Evolutionary conservation across 2,888 invertebrate species (phyloP), one percentile per base, ranked within the genome.

Genomic region (Biston stratarius): DNA sequence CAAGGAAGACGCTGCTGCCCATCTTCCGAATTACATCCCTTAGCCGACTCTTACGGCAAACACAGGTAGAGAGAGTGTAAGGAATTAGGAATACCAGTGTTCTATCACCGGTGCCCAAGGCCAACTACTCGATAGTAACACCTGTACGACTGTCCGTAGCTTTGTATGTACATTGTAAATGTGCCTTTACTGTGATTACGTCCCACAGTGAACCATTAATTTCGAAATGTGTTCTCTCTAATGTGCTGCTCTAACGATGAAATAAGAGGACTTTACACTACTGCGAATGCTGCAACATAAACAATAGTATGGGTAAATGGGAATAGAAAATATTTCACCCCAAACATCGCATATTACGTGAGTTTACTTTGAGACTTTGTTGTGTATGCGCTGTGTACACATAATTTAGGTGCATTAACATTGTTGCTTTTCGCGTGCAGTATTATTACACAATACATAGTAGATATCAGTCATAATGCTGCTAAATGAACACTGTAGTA

Each of bases 401-500:
- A n/a, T 44, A n/a, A 47, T 47, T 47, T 47, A 48, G 15, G 9
- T 24, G 24, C 9, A 48, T 38, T 38, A 8, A 38, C 24, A 38
- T 8, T 38, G 38, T 38, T 6, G 15, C 47, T 24, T 24, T 24
- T 24, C 24, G 24, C 24, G 24, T 24, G 24, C 24, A 40, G 11
- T 11, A 33, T 47, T 24, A 64, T 24, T 45, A 24, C 38, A 47
- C 61, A 62, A 47, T 53, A 56, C 59, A 66, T 69, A 64, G 67
- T 62, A 69, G 60, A 63, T 59, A 67, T 69, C 51, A 67, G 64
- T 63, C 62, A 49, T 64, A 64, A 65, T 65, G 61, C 70, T 49
- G 63, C 65, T 71, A 55, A 69, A 70, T 67, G 64, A 67, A 53
- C 58, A 42, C 64, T 68, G 63, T 66, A 67, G 60, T 69, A 44